Conservation (phyloP, 2,113 vertebrate genomes). For the Periophthalmodon schlosseri region DNA sequence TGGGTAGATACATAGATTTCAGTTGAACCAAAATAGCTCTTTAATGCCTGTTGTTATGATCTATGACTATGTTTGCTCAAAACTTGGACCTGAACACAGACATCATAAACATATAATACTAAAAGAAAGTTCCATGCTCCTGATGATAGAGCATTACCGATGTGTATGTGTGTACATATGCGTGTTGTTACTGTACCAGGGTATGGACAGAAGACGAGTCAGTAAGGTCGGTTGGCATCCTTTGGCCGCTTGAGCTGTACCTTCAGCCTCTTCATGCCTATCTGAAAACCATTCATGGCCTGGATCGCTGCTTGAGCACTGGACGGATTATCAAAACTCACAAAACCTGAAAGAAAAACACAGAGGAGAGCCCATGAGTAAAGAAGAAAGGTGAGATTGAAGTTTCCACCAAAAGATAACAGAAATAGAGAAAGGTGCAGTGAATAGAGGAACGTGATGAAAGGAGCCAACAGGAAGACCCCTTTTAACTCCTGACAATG, state of each 20-base stretch:
- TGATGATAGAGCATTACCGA: background rate
- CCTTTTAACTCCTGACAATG: slow-evolving; percentile 66
- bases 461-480: slow-evolving; percentile 31
- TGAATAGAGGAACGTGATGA: slow-evolving; percentile 38
- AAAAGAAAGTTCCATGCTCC: background rate
- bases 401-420: slow-evolving; percentile 10
- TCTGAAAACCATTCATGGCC: slow-evolving; percentile 99
- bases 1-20: background rate
- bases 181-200: slow-evolving; percentile 76
- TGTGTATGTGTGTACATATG: background rate
- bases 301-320: slow-evolving; percentile 98
- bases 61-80: too few relatives aligned
- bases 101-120: background rate
- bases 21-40: background rate
- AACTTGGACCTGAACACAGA: background rate
- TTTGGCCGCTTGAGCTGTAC: slow-evolving; percentile 98
- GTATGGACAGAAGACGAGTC: slow-evolving; percentile 79
- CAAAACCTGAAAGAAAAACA: slow-evolving; percentile 84
- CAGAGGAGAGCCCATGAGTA: slow-evolving; percentile 17
- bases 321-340: slow-evolving; percentile 98
- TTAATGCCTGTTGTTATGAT: background rate
- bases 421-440: slow-evolving; percentile 27
- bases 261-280: slow-evolving; percentile 99
- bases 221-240: slow-evolving; percentile 98
- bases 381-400: slow-evolving; percentile 33